These are phyloP conservation scores for Corynorhinus townsendii DNA, from an alignment of 2,113 vertebrate genomes.

Conservation along the genomic window DNA sequence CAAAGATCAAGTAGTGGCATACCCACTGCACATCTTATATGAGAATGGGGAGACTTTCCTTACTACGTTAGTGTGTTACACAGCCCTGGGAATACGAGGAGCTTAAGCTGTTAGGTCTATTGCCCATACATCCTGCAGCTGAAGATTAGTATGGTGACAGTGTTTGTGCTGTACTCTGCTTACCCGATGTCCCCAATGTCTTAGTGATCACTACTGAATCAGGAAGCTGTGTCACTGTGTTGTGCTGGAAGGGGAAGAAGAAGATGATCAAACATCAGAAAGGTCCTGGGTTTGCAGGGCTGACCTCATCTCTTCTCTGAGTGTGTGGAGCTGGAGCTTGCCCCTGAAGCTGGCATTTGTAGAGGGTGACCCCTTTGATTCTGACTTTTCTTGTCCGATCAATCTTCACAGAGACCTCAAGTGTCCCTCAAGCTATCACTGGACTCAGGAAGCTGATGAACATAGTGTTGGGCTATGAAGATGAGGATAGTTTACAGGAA, in stretches of 20 bases:
- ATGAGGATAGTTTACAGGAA: slow-evolving; percentile 92
- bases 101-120: slow-evolving; percentile 88
- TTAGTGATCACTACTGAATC: slow-evolving; percentile 95
- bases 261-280: slow-evolving; percentile 87
- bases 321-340: slow-evolving; percentile 96
- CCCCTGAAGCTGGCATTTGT: slow-evolving; percentile 87
- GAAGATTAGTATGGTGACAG: slow-evolving; percentile 98
- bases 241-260: slow-evolving; percentile 93
- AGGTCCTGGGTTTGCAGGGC: slow-evolving; percentile 88
- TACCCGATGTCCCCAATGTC: slow-evolving; percentile 91
- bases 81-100: slow-evolving; percentile 80
- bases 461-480: slow-evolving; percentile 93
- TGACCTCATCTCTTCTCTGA: slow-evolving; percentile 90
- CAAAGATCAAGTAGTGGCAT: slow-evolving; percentile 83
- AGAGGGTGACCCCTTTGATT: slow-evolving; percentile 84
- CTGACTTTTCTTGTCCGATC: slow-evolving; percentile 95
- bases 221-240: slow-evolving; percentile 94
- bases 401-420: slow-evolving; percentile 86
- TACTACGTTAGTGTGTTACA: slow-evolving; percentile 85
- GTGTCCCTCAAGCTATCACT: slow-evolving; percentile 92
- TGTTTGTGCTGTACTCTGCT: slow-evolving; percentile 93
- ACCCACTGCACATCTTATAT: slow-evolving; percentile 92
- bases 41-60: slow-evolving; percentile 96
- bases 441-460: slow-evolving; percentile 93
- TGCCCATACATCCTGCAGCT: slow-evolving; percentile 95